Evolutionary conservation across 1,140 invertebrate genomes (phyloP).

Genomic region (Epicauta chinensis): DNA sequence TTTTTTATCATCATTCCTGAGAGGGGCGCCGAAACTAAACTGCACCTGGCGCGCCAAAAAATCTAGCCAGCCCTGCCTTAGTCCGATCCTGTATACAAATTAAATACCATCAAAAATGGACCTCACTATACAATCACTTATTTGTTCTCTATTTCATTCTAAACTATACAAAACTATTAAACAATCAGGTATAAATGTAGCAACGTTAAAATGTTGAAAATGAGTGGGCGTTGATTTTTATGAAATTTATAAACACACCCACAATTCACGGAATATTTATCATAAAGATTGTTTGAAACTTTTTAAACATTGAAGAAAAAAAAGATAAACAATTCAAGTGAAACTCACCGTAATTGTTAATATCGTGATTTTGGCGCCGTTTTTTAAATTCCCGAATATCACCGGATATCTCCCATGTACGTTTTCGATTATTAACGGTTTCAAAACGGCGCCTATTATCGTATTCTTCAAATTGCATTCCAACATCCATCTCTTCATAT

Average conservation of each 20-base stretch:
- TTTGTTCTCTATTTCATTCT: too few species aligned
- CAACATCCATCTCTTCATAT: neutral
- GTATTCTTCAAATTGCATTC: neutral
- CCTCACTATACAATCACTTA: too few species aligned
- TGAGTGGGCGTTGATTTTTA: neutral
- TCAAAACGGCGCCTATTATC: too few species aligned
- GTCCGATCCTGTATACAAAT: too few species aligned
- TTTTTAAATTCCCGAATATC: constrained; percentile 24
- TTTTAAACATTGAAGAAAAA: neutral
- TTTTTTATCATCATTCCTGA: too few species aligned
- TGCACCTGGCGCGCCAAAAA: too few species aligned
- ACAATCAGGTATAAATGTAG: too few species aligned
- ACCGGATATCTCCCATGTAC: constrained; percentile 13
- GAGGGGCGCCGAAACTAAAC: too few species aligned
- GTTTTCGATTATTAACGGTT: constrained; percentile 21
- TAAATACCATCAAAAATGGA: too few species aligned
- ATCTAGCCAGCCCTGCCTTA: too few species aligned
- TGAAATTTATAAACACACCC: neutral
- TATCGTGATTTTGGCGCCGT: constrained; percentile 23
- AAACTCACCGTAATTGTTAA: constrained; percentile 20
- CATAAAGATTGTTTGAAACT: neutral
- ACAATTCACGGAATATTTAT: too few species aligned
- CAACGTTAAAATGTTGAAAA: neutral
- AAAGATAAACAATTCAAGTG: neutral
- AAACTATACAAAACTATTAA: too few species aligned